Percentiles rank a stretch among this genome's conserved stretches.
These are phyloP conservation scores for Synanthedon formicaeformis DNA, from an alignment of 2,888 invertebrate genomes.

Conservation along the genomic window DNA sequence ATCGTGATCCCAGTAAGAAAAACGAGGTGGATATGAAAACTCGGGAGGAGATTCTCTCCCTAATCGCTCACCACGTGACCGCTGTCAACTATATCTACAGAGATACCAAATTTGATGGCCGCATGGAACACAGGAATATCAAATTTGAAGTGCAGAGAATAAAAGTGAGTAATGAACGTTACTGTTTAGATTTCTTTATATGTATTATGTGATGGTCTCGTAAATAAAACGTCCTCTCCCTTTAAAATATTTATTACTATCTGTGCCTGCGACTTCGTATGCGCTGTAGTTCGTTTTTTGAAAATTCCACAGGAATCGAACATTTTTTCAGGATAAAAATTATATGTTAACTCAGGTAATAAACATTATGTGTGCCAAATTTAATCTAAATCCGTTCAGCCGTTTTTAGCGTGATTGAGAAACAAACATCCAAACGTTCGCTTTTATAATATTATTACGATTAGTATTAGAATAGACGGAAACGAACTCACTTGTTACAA, in stretches of 20 bases:
- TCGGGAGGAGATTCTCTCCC: slow-evolving; percentile 94
- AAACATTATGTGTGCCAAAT: too few relatives aligned
- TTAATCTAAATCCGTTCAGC: too few relatives aligned
- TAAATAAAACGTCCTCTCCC: too few relatives aligned
- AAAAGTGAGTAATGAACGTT: slow-evolving; percentile 30
- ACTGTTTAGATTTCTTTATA: not conserved
- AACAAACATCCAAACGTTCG: too few relatives aligned
- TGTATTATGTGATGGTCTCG: not conserved
- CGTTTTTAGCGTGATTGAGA: too few relatives aligned
- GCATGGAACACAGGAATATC: slow-evolving; percentile 89
- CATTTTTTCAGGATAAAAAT: too few relatives aligned
- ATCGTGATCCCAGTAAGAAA: slow-evolving; percentile 76
- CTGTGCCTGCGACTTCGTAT: too few relatives aligned
- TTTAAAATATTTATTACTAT: not conserved
- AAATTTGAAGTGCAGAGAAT: slow-evolving; percentile 93
- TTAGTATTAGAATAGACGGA: not conserved
- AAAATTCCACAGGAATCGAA: too few relatives aligned
- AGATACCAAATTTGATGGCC: slow-evolving; percentile 93
- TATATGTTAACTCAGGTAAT: too few relatives aligned
- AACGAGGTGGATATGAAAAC: slow-evolving; percentile 87
- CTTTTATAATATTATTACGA: too few relatives aligned
- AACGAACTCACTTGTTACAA: not conserved
- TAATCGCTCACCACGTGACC: slow-evolving; percentile 98
- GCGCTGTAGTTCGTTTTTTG: too few relatives aligned
- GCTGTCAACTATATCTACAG: slow-evolving; percentile 98